Base-by-base conservation (phyloP, 2,888 invertebrate species). In the Melolontha melolontha region DNA sequence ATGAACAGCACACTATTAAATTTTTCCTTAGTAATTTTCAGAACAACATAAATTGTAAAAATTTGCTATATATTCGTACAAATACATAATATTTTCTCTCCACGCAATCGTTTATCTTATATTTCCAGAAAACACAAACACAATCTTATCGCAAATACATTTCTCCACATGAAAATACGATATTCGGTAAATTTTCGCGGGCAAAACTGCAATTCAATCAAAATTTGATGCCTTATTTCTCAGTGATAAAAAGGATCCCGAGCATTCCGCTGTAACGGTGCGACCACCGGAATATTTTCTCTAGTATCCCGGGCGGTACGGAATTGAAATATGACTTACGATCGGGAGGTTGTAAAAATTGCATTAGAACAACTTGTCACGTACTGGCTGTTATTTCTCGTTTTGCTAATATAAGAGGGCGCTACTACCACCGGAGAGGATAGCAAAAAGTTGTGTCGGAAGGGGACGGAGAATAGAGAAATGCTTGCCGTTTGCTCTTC, bases 381-480 rank as follows among this genome's bases (percentile, higher is more conserved):
- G 84, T 82, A 70, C 63, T 65, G 74, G 79, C 81, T 78, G 83
- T 84, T 83, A 83, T 80, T 84, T 78, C 83, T 83, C 83, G 83
- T 84, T 84, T 81, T 59, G 44, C 59, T 59, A 59, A 59, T 59
- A 59, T 47, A 17, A 44, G n/a, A 79, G 75, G 73, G 70, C 69
- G 72, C 71, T 12, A 27, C 8, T 5, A 14, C 27, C 14, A 16
- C 54, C 67, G 64, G 64, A 47, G 47, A 47, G 17, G 44, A 16
- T 12, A 44, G 16, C 44, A 44, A 44, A 44, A 44, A 44, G 51
- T 57, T 47, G 40, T 16, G 14, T 40, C 41, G 14, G 34, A 44
- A 27, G 10, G 42, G 49, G 22, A 51, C 34, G 42, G 51, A 39
- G 34, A 17, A 12, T 54, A 54, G 8, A 12, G 54, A 40, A 14